phyloP scores from a whole-genome alignment of 2,797 vertebrate species.

The Tenualosa thibaudeaui region DNA sequence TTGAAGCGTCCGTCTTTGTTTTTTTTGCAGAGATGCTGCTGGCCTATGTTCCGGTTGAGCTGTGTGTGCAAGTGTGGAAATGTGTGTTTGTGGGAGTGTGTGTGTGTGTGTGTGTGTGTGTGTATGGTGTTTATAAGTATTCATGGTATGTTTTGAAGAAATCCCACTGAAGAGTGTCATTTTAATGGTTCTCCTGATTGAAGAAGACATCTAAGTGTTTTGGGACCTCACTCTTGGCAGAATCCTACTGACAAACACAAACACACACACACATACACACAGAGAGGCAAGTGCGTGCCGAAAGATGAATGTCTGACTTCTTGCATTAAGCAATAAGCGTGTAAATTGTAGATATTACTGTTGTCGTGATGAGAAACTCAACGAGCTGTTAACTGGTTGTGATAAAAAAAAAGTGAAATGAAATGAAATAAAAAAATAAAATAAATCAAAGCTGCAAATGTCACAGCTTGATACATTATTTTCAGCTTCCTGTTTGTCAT shows the following conservation, averaged over 20 bases:
- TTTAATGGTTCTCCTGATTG: not conserved
- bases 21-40: not conserved
- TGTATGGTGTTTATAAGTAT: not conserved
- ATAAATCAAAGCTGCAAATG: not conserved
- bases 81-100: not conserved
- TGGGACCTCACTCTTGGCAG: not conserved
- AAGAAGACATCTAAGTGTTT: constrained; percentile 1
- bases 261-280: not conserved
- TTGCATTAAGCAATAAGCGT: not conserved
- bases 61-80: not conserved
- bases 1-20: not conserved
- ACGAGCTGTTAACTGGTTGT: not conserved
- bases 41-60: not conserved
- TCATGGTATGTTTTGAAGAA: not conserved
- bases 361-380: not conserved
- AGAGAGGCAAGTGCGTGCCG: too few relatives aligned
- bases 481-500: not conserved
- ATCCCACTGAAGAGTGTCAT: not conserved
- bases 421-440: too few relatives aligned
- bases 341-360: not conserved
- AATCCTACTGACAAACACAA: not conserved
- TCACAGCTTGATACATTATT: not conserved
- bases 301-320: not conserved
- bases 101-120: too few relatives aligned
- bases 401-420: too few relatives aligned